Evolutionary conservation across 30 jellyfish, hydroid and myxozoan species (phyloP).

Genomic region (Aurelia coerulea): DNA sequence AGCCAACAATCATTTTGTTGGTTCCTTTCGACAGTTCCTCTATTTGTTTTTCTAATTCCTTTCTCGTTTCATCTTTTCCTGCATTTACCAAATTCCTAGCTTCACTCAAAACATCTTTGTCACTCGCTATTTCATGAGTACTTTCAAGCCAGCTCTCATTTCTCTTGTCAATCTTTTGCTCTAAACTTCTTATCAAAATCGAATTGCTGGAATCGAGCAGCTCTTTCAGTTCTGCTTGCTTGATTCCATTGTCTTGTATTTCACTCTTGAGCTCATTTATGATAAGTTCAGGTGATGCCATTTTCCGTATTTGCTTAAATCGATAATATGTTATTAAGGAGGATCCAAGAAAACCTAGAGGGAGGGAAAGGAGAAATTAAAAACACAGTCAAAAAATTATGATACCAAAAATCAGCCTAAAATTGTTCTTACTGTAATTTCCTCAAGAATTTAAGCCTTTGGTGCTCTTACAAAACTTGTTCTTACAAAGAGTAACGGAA

Average conservation of each 20-base stretch:
- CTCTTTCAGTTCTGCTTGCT: slow-evolving; percentile 8
- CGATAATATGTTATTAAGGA: slow-evolving; percentile 79
- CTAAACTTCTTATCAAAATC: slow-evolving; percentile 1
- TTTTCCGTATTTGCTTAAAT: slow-evolving; percentile 56
- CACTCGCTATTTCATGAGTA: too few species aligned
- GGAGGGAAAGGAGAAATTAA: background rate
- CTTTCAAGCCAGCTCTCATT: too few species aligned
- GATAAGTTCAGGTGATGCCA: slow-evolving; percentile 60
- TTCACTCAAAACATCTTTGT: too few species aligned
- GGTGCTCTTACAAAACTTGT: too few species aligned
- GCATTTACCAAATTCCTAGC: too few species aligned
- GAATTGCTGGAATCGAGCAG: slow-evolving; percentile 6
- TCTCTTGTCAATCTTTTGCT: background rate
- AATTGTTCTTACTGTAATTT: too few species aligned
- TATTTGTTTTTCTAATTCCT: background rate
- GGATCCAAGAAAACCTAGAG: slow-evolving; percentile 80
- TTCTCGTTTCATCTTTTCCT: background rate
- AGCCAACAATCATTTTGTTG: background rate
- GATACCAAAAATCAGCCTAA: too few species aligned
- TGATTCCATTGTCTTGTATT: background rate
- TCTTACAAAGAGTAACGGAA: too few species aligned
- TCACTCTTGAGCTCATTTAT: slow-evolving; percentile 35
- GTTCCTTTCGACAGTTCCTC: background rate
- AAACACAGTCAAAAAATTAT: too few species aligned
- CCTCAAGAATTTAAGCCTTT: too few species aligned